These are phyloP conservation scores for Momotus momota DNA, from an alignment of 2,797 vertebrate genomes.

Conservation along the genomic window DNA sequence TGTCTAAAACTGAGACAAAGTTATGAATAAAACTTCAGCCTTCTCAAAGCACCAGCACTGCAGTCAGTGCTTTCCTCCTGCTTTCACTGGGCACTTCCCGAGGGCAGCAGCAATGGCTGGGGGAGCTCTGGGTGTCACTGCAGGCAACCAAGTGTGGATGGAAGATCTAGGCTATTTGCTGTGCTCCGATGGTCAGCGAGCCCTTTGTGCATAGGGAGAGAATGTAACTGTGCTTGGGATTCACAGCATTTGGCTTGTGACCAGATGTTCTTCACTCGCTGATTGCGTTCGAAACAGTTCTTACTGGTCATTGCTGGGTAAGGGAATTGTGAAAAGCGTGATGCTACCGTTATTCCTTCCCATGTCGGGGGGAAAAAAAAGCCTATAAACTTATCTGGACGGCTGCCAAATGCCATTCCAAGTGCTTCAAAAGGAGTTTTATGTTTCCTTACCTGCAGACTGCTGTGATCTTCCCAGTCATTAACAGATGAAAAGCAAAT, in stretches of 20 bases:
- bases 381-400: neutral
- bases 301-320: neutral
- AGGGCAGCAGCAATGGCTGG: fast-evolving
- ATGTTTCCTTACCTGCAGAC: conserved; percentile 5
- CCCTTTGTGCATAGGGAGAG: neutral
- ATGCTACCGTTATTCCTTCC: neutral
- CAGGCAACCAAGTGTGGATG: fast-evolving
- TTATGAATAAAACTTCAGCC: neutral
- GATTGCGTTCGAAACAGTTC: neutral
- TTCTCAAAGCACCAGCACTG: neutral
- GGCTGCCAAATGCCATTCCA: conserved; percentile 17
- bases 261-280: neutral
- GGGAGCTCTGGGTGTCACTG: neutral
- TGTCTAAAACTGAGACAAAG: neutral
- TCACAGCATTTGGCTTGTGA: neutral
- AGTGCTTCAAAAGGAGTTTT: conserved; percentile 17
- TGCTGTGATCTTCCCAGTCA: conserved; percentile 30
- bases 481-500: conserved; percentile 18
- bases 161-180: neutral
- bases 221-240: neutral
- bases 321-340: neutral
- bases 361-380: neutral
- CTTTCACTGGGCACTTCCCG: neutral
- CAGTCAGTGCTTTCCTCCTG: neutral
- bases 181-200: neutral